Conservation (phyloP, 1,140 invertebrate species). For the Drosophila ambigua region DNA sequence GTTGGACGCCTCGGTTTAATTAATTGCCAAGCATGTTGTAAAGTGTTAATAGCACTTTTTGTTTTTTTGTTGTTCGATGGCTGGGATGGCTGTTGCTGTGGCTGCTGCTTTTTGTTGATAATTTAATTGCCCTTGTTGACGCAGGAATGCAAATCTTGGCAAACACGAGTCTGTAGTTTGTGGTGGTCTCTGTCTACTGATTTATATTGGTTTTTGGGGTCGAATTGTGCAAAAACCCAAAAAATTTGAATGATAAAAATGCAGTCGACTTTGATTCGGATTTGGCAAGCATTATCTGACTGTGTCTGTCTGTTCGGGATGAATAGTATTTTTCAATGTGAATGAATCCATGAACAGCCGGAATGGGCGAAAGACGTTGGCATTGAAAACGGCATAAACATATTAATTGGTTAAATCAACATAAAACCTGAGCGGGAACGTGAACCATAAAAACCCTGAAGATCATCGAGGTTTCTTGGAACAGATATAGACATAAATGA, state of each 20-base stretch:
- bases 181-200: constrained; percentile 10
- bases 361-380: constrained; percentile 38
- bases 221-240: constrained; percentile 38
- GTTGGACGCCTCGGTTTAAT: constrained; percentile 60
- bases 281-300: constrained; percentile 30
- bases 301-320: constrained; percentile 18
- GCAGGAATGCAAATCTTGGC: constrained; percentile 42
- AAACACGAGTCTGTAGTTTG: constrained; percentile 5
- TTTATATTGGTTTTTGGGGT: constrained; percentile 46
- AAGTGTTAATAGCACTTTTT: constrained; percentile 66
- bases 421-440: constrained; percentile 36
- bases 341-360: constrained; percentile 33
- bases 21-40: constrained; percentile 70
- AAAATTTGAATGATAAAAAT: constrained; percentile 48
- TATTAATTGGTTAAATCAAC: constrained; percentile 52
- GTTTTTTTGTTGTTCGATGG: constrained; percentile 34
- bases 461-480: constrained; percentile 7
- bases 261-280: constrained; percentile 8
- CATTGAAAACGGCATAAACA: constrained; percentile 47
- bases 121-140: constrained; percentile 58
- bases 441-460: constrained; percentile 40
- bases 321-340: constrained; percentile 16
- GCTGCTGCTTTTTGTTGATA: constrained; percentile 31
- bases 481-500: not conserved
- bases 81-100: constrained; percentile 13